Conservation (phyloP, 2,797 vertebrate genomes). For the Chelonia mydas region DNA sequence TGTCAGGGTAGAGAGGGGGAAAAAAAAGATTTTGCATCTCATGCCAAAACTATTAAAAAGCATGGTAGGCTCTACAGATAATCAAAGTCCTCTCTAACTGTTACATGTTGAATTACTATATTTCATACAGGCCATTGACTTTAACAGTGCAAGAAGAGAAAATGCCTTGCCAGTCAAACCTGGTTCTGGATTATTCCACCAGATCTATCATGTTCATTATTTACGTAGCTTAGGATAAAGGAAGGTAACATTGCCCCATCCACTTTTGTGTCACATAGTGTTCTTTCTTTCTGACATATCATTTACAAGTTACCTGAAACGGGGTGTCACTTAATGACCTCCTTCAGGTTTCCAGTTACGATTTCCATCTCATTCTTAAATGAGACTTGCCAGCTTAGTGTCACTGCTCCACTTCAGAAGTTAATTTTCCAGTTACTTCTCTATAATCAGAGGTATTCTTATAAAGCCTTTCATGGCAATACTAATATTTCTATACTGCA, state of each 20-base stretch:
- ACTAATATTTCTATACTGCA: background rate
- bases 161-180: background rate
- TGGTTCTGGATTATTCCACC: slow-evolving; percentile 1
- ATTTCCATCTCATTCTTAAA: slow-evolving; percentile 80
- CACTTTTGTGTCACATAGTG: slow-evolving; percentile 76
- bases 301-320: slow-evolving; percentile 85
- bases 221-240: slow-evolving; percentile 80
- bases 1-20: background rate
- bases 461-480: background rate
- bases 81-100: background rate
- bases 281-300: slow-evolving; percentile 82
- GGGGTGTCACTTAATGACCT: slow-evolving; percentile 75
- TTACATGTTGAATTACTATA: background rate
- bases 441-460: background rate
- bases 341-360: slow-evolving; percentile 78
- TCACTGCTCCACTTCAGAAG: slow-evolving; percentile 12
- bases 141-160: slow-evolving; percentile 1
- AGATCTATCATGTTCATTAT: slow-evolving; percentile 81
- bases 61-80: background rate
- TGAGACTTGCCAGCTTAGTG: slow-evolving; percentile 33
- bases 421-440: slow-evolving; percentile 43
- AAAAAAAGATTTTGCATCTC: background rate
- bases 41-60: background rate
- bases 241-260: slow-evolving; percentile 82
- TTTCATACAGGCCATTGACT: slow-evolving; percentile 50